A percentile compares a stretch with the other conserved stretches of the same genome.
Evolutionary conservation across 2,888 invertebrate genomes (phyloP).

Genomic region (Girardia tigrina): DNA sequence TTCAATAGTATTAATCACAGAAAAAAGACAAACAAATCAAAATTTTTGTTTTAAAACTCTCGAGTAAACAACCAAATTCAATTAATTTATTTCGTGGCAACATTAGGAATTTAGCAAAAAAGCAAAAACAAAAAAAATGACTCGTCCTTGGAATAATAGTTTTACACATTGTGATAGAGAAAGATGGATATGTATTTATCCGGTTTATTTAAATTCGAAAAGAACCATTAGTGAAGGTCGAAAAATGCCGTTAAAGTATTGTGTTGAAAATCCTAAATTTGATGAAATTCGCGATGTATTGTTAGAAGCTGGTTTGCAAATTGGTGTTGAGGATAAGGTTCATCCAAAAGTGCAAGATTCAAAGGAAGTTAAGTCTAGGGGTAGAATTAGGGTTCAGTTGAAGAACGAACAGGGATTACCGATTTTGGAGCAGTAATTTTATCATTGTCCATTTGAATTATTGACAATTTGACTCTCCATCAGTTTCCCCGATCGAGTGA

Average conservation of each 20-base stretch:
- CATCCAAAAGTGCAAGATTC: constrained; percentile 79
- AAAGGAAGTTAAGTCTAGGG: constrained; percentile 64
- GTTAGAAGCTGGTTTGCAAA: constrained; percentile 65
- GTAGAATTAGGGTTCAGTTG: constrained; percentile 78
- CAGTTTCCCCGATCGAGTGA: constrained; percentile 54
- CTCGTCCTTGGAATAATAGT: constrained; percentile 54
- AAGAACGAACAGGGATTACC: constrained; percentile 74
- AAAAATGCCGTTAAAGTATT: constrained; percentile 56
- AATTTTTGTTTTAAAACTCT: constrained; percentile 21
- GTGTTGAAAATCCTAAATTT: constrained; percentile 84
- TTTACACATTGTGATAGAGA: constrained; percentile 68
- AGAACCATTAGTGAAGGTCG: constrained; percentile 78
- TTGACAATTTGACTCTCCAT: background rate
- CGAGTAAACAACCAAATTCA: background rate
- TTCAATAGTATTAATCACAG: too few relatives aligned
- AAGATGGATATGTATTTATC: constrained; percentile 89
- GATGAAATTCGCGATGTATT: constrained; percentile 86
- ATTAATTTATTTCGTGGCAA: constrained; percentile 18
- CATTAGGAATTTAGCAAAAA: too few relatives aligned
- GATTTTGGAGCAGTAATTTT: constrained; percentile 58
- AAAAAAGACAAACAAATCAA: too few relatives aligned
- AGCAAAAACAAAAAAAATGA: too few relatives aligned
- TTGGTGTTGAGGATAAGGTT: constrained; percentile 72
- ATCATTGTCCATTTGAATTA: constrained; percentile 57
- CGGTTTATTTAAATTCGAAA: constrained; percentile 83